Conservation (phyloP, 1,140 invertebrate genomes). For the Zaprionus taronus region DNA sequence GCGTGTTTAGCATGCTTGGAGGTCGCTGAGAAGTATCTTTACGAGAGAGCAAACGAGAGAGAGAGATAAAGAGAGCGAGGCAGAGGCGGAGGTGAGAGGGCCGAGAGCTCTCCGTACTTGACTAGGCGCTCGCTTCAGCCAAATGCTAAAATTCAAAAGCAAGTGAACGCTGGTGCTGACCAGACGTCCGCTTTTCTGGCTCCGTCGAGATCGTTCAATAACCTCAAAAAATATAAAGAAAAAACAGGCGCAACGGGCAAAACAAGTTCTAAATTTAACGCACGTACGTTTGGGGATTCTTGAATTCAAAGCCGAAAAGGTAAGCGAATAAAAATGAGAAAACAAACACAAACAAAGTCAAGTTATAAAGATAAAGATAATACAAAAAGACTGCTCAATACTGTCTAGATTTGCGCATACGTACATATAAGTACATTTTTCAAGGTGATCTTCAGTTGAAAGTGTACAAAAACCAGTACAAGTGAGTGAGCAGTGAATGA, state of each 20-base stretch:
- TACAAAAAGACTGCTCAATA: slow-evolving; percentile 8
- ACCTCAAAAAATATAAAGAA: slow-evolving; percentile 20
- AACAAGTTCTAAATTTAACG: slow-evolving; percentile 81
- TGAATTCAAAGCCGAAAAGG: slow-evolving; percentile 68
- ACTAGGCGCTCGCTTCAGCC: slow-evolving; percentile 24
- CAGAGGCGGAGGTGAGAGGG: not conserved
- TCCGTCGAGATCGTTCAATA: slow-evolving; percentile 61
- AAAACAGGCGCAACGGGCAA: slow-evolving; percentile 56
- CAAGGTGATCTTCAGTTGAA: slow-evolving; percentile 60
- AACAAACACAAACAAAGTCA: slow-evolving; percentile 25
- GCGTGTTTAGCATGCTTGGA: slow-evolving; percentile 45
- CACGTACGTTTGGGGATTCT: slow-evolving; percentile 69
- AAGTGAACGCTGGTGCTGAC: slow-evolving; percentile 71
- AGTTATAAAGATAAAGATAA: slow-evolving; percentile 34
- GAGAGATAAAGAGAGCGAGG: not conserved
- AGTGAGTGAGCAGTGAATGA: slow-evolving; percentile 12
- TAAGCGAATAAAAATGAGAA: slow-evolving; percentile 53
- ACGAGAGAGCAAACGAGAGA: slow-evolving; percentile 12
- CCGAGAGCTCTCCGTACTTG: slow-evolving; percentile 5
- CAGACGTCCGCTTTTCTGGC: slow-evolving; percentile 62
- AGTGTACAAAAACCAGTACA: slow-evolving; percentile 1
- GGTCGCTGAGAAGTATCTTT: slow-evolving; percentile 27
- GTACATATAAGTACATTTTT: slow-evolving; percentile 26
- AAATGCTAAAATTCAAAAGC: slow-evolving; percentile 64
- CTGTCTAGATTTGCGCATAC: slow-evolving; percentile 4